phyloP scores from a whole-genome alignment of 1,140 invertebrate genomes.

The Caenorhabditis tropicalis region DNA sequence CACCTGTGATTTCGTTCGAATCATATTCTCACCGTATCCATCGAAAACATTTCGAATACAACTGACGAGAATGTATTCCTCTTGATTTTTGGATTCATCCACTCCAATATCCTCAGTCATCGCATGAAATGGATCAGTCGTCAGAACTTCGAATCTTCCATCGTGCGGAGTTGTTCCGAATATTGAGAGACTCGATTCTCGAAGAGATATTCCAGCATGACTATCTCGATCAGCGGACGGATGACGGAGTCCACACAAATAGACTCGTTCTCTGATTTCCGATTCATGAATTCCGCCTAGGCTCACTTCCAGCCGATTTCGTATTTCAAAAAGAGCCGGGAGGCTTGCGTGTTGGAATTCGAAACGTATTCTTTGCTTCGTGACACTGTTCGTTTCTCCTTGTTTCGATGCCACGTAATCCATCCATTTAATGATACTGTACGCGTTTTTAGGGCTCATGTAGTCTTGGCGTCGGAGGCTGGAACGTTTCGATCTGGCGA shows the following conservation, averaged over 20 bases:
- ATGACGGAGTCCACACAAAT: not conserved
- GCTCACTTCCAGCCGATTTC: not conserved
- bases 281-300: not conserved
- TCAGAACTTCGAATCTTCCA: not conserved
- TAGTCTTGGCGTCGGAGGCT: constrained; percentile 2
- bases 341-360: constrained; percentile 15
- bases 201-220: not conserved
- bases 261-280: not conserved
- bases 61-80: constrained; percentile 21
- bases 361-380: constrained; percentile 10
- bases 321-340: constrained; percentile 10
- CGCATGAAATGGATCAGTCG: constrained; percentile 16
- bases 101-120: constrained; percentile 11
- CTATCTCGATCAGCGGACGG: not conserved
- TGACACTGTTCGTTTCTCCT: not conserved
- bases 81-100: constrained; percentile 1
- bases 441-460: constrained; percentile 15
- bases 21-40: not conserved
- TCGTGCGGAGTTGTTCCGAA: not conserved
- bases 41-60: constrained; percentile 26
- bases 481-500: not conserved
- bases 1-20: not conserved
- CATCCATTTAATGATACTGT: constrained; percentile 25
- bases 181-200: not conserved
- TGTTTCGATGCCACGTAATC: constrained; percentile 14